phyloP scores from a whole-genome alignment of 2,113 vertebrate species.

The Rhinoptilus africanus region DNA sequence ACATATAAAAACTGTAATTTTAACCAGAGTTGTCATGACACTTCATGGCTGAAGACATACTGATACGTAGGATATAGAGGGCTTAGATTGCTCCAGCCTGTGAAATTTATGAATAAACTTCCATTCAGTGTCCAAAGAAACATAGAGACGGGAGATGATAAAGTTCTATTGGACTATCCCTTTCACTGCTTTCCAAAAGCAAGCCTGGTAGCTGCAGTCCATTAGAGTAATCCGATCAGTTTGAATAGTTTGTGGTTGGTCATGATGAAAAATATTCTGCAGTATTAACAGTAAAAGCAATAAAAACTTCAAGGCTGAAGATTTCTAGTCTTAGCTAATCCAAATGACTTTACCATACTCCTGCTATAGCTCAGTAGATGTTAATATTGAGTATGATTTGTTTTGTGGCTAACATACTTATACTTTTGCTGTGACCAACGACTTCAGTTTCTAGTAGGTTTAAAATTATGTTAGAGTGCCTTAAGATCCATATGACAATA shows the following conservation, averaged over 20 bases:
- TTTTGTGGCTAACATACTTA: conserved; percentile 12
- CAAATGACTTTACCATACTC: conserved; percentile 19
- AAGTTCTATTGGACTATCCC: background rate
- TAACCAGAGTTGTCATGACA: background rate
- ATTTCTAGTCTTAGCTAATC: conserved; percentile 4
- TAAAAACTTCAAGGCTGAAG: background rate
- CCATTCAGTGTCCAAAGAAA: background rate
- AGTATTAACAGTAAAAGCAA: conserved; percentile 16
- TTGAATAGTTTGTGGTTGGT: background rate
- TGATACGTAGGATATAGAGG: background rate
- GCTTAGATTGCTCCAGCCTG: background rate
- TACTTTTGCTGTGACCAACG: conserved; percentile 13
- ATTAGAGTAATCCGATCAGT: background rate
- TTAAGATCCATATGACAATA: background rate
- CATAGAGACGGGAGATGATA: background rate
- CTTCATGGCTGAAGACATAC: background rate
- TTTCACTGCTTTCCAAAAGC: background rate
- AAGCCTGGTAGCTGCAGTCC: background rate
- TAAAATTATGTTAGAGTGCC: conserved; percentile 2
- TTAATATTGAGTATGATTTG: background rate
- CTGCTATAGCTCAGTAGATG: background rate
- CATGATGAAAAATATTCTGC: background rate
- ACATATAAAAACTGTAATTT: background rate
- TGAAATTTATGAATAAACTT: background rate
- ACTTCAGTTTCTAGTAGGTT: background rate